Evolutionary conservation across 2,113 vertebrate species (phyloP), one percentile per base, ranked within the genome.

Genomic region (Acrocephalus kingi): DNA sequence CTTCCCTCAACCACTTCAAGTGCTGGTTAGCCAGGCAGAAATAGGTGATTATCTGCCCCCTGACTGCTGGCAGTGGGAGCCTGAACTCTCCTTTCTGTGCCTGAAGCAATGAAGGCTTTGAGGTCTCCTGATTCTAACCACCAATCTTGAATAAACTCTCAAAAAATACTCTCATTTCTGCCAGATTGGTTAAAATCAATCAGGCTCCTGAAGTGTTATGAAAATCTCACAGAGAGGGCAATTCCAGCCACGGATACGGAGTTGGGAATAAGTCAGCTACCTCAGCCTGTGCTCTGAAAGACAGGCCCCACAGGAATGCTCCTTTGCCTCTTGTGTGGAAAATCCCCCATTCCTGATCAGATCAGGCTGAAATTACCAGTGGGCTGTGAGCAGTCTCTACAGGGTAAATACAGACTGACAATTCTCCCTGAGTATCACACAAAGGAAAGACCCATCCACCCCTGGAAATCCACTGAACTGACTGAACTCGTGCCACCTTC

Each of bases 221-320:
- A 31, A 51, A 55, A 54, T 41, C 31, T n/a, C 49, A 51, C 15
- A 79, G 63, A 30, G 6, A 8, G 2, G 48, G 66, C 66, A 64
- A 22, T 2, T 35, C 10, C 58, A 35, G 67, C 15, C 28, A 37
- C 0, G 1, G 37, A 15, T 10, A 6, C 0, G 0, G n/a, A 73
- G 55, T 2, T 0, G 2, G 41, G 54, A 78, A 7, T 0, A 15
- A 66, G 39, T 9, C 14, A 7, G 51, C 49, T 28, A 4, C 19
- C 22, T 39, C 37, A 39, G 37, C 23, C 58, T 1, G 1, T 0
- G 7, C 45, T 74, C 68, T 10, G 31, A 30, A 4, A 31, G 30
- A 13, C 52, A 9, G 23, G 49, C 33, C 62, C 39, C 1, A 9
- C 15, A 37, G 62, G 31, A 66, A 41, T 2, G 19, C 17, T 58